A percentile compares a stretch with the other conserved stretches of the same genome.
phyloP scores from a whole-genome alignment of 1,140 invertebrate genomes.

The Zaprionus gabonicus region DNA sequence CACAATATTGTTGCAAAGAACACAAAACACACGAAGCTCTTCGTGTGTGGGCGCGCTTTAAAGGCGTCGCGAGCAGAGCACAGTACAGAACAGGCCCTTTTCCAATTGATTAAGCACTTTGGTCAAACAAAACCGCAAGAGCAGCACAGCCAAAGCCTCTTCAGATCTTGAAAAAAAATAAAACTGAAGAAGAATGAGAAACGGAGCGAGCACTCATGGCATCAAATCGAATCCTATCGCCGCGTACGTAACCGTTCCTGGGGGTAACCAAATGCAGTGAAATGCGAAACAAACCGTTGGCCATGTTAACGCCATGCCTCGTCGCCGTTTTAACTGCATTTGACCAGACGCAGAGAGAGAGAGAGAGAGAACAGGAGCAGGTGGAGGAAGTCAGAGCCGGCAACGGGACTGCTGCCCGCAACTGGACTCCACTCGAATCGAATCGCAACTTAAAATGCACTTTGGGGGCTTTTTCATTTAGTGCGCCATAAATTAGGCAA shows the following conservation, averaged over 20 bases:
- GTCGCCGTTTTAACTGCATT: constrained; percentile 49
- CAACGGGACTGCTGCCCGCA: background rate
- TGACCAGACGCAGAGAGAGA: background rate
- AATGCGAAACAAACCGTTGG: constrained; percentile 43
- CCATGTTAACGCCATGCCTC: constrained; percentile 51
- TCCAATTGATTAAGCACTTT: constrained; percentile 68
- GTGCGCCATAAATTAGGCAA: constrained; percentile 63
- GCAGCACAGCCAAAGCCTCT: constrained; percentile 7
- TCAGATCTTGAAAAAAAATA: constrained; percentile 23
- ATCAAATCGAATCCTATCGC: constrained; percentile 35
- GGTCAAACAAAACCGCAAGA: constrained; percentile 45
- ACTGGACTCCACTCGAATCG: constrained; percentile 36
- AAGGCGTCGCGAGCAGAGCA: constrained; percentile 30
- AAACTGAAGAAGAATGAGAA: background rate
- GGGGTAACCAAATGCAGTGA: constrained; percentile 49
- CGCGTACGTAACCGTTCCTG: constrained; percentile 2
- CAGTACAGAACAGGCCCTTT: constrained; percentile 28
- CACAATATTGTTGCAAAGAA: constrained; percentile 50
- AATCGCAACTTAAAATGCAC: constrained; percentile 60
- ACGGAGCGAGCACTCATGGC: constrained; percentile 13
- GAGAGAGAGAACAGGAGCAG: background rate
- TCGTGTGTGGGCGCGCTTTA: constrained; percentile 23
- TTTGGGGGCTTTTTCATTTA: constrained; percentile 66
- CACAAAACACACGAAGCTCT: constrained; percentile 38
- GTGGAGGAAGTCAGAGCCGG: background rate